Base-by-base conservation (phyloP, 2,888 invertebrate genomes). In the Papilio protenor region DNA sequence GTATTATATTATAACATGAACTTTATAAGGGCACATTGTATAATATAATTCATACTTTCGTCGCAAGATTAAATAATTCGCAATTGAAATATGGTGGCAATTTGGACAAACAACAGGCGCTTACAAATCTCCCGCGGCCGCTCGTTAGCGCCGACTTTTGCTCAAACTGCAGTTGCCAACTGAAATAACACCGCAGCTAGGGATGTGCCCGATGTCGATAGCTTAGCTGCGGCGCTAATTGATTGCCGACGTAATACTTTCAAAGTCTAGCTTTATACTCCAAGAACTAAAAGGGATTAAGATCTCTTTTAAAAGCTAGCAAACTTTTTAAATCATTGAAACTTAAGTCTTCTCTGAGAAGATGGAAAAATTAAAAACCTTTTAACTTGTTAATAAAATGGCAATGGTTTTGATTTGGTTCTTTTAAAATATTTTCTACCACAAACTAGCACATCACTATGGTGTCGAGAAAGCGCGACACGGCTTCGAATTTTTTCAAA, bases 141-240 rank as follows among this genome's bases (percentile, higher is more conserved):
- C 88, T 87, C 90, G 89, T 90, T 90, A 87, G 83, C 84, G 84
- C 82, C 82, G 87, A 89, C 87, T 90, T 90, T 90, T 87, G 87
- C 87, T 86, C 87, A 89, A 87, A 89, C 87, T 90, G 88, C 88
- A 87, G 88, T 88, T 87, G 86, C 85, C 82, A 89, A 90, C 87
- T 88, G 82, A 86, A 83, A 86, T 88, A 88, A 89, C 86, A 87
- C 86, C 87, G 85, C 84, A 77, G 78, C 66, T 78, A 81, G 81
- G 76, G 81, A 57, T 77, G 80, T 57, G 21, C 21, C 16, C 47
- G 66, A 18, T 74, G 52, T 79, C 73, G 76, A 75, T 77, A 76
- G 69, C 75, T 73, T 64, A 69, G 71, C 74, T 61, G 76, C 61
- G 70, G 57, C 66, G 18, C 27, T 71, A 55, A 78, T 78, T 75